These are phyloP conservation scores for Molossus molossus DNA, from an alignment of 2,797 vertebrate species.

Conservation along the genomic window DNA sequence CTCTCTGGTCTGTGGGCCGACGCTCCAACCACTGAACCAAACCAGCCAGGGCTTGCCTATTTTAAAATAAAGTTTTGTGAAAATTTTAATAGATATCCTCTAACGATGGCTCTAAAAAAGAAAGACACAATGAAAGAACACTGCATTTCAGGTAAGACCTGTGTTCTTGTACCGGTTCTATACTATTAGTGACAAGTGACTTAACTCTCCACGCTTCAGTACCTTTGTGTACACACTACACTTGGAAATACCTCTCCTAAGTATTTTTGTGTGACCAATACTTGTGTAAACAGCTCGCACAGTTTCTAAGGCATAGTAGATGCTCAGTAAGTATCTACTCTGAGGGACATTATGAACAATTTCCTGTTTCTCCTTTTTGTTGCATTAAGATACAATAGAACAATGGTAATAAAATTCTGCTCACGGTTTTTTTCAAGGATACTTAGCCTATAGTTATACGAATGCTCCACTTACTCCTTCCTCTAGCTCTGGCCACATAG, in stretches of 20 bases:
- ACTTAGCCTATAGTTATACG: background rate
- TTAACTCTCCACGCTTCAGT: background rate
- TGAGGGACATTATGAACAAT: background rate
- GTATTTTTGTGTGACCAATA: background rate
- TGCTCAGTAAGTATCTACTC: background rate
- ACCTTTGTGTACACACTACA: background rate
- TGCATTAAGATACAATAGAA: background rate
- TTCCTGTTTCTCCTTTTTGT: background rate
- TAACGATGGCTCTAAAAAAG: slow-evolving; percentile 57
- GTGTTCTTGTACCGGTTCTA: background rate
- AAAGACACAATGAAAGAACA: background rate
- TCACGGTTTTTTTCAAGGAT: background rate
- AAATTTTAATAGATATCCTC: background rate
- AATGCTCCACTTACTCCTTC: background rate
- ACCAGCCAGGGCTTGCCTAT: background rate
- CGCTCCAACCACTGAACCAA: no score
- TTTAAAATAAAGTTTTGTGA: slow-evolving; percentile 66
- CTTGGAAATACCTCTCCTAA: background rate
- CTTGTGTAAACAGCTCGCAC: background rate
- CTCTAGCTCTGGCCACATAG: background rate
- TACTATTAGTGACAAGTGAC: background rate
- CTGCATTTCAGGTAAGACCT: background rate
- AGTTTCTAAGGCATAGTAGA: slow-evolving; percentile 13
- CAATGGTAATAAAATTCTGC: background rate
- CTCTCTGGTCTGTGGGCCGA: no score